Percentiles rank a stretch among this genome's conserved stretches.
Conservation (phyloP, 2,797 vertebrate genomes). For the Megalops cyprinoides region DNA sequence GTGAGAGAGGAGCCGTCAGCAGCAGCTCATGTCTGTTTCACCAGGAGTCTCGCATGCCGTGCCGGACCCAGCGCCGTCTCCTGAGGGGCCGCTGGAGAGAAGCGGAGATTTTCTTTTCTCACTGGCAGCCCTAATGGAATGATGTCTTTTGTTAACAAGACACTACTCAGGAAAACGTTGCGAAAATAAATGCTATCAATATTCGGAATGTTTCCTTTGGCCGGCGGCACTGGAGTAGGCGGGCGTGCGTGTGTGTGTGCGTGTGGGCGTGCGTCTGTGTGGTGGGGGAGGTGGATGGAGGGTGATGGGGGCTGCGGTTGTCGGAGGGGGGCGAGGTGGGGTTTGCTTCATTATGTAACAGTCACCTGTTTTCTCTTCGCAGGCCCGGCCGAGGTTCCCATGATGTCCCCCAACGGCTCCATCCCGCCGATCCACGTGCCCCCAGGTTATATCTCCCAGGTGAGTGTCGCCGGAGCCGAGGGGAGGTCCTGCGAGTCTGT, state of each 20-base stretch:
- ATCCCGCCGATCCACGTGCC: constrained; percentile 97
- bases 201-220: constrained; percentile 32
- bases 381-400: constrained; percentile 97
- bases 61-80: background rate
- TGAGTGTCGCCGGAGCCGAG: constrained; percentile 54
- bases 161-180: background rate
- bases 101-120: constrained; percentile 7
- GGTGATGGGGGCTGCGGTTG: background rate
- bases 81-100: background rate
- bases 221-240: too few species aligned
- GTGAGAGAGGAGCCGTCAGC: too few species aligned
- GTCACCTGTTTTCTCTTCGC: constrained; percentile 30
- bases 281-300: background rate
- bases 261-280: too few species aligned
- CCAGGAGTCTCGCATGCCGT: background rate
- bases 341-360: constrained; percentile 24
- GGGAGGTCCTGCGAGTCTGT: background rate
- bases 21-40: too few species aligned
- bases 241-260: too few species aligned
- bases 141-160: background rate
- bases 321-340: too few species aligned
- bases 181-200: constrained; percentile 34
- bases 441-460: constrained; percentile 98
- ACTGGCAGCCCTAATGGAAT: background rate
- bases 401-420: constrained; percentile 98